A percentile compares a stretch with the other conserved stretches of the same genome.
These are phyloP conservation scores for Okapia johnstoni DNA, from an alignment of 2,113 vertebrate genomes.

Conservation along the genomic window DNA sequence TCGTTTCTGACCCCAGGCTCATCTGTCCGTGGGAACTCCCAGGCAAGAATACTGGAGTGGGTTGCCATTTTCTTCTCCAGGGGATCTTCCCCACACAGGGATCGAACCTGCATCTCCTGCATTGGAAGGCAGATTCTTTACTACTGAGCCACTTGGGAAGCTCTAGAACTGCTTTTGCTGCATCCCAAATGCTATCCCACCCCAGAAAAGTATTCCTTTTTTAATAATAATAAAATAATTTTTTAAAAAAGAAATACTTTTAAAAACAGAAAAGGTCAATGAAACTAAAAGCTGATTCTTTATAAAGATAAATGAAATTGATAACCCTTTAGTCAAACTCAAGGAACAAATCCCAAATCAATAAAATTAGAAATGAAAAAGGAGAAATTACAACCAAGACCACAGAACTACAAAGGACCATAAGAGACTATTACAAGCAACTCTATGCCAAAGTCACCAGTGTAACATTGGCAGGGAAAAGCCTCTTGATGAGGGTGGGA, in stretches of 20 bases:
- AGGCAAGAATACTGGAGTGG: background rate
- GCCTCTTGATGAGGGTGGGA: background rate
- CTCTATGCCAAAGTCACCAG: background rate
- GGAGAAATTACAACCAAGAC: background rate
- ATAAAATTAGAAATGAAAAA: background rate
- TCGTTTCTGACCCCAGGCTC: background rate
- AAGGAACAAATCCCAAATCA: background rate
- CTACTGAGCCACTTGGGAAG: background rate
- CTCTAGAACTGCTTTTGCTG: background rate
- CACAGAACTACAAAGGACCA: background rate
- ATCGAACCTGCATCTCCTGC: background rate
- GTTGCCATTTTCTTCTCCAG: background rate
- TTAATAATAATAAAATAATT: background rate
- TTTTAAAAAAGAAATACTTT: background rate
- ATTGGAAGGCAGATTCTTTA: background rate
- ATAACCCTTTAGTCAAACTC: background rate
- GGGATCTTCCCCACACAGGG: background rate
- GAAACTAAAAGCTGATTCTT: background rate
- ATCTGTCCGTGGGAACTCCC: background rate
- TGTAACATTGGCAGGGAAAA: rapidly evolving
- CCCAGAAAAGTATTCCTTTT: background rate
- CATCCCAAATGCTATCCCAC: background rate
- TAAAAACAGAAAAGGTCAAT: background rate
- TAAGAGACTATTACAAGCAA: background rate
- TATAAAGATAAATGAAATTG: background rate